phyloP scores from a whole-genome alignment of 2,888 invertebrate species.

The Amblyjoppa fuscipennis region DNA sequence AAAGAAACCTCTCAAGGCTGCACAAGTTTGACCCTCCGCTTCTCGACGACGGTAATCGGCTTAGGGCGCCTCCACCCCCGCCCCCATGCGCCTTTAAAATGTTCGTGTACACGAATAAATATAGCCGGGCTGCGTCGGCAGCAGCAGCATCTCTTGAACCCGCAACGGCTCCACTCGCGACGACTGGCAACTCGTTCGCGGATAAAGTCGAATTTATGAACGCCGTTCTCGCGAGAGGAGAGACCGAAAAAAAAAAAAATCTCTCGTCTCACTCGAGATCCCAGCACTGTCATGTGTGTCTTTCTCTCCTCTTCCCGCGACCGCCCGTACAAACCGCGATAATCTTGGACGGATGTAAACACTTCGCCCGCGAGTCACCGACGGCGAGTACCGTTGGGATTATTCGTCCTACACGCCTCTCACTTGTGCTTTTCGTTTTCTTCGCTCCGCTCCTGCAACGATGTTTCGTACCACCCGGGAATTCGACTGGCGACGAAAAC shows the following conservation, averaged over 20 bases:
- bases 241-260: constrained; percentile 34
- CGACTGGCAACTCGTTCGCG: constrained; percentile 70
- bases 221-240: constrained; percentile 68
- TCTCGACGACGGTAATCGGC: constrained; percentile 79
- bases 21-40: constrained; percentile 75
- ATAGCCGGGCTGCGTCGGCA: constrained; percentile 45
- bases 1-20: constrained; percentile 79
- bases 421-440: constrained; percentile 6
- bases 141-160: constrained; percentile 46
- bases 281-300: constrained; percentile 59
- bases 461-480: neutral
- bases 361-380: constrained; percentile 50
- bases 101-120: constrained; percentile 74
- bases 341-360: constrained; percentile 68
- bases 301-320: constrained; percentile 10
- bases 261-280: constrained; percentile 54
- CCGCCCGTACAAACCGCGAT: constrained; percentile 64
- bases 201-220: constrained; percentile 82
- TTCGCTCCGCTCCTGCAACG: neutral
- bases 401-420: constrained; percentile 58
- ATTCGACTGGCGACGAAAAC: constrained; percentile 22
- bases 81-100: constrained; percentile 75
- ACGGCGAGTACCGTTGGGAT: constrained; percentile 59
- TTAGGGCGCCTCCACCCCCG: constrained; percentile 74
- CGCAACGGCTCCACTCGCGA: constrained; percentile 43